Evolutionary conservation across 2,888 invertebrate genomes (phyloP), one percentile per base, ranked within the genome.

Genomic region (Dicyrtomina minuta): DNA sequence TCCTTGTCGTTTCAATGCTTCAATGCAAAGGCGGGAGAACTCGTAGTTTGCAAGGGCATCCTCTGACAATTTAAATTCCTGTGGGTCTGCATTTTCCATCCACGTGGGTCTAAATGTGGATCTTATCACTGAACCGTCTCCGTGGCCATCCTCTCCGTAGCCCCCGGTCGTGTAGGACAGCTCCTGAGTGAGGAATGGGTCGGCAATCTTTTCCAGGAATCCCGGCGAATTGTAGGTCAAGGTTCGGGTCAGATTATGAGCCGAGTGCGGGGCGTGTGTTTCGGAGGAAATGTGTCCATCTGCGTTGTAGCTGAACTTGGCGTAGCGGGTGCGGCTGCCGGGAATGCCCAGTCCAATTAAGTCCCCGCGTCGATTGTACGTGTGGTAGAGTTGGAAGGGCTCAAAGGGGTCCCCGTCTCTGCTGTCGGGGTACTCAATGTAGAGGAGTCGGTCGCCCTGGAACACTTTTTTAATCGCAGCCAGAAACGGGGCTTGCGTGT

Each of bases 71-170:
- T 12, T 6, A 20, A 65, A 65, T n/a, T 46, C 17, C 15, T 27
- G 15, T 8, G 58, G 58, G 17, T 68, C 60, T 6, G 64, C 43
- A 1, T 56, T 41, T 20, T 27, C 17, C 1, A 61, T 1, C 78
- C 77, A 72, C 39, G 71, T 66, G 41, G 66, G 73, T 17, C 22
- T 75, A 58, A 74, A 75, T 26, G 43, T 62, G 33, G 71, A 72
- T 33, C 43, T 64, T 66, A 62, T 77, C 22, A 68, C 70, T 55
- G 65, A 74, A 13, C 71, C 76, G 43, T 62, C 70, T 10, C 60
- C 78, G 70, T 56, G 68, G 51, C 59, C 77, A 24, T 12, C 10
- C 49, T 76, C 73, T 15, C 79, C 79, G 53, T 79, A 79, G 26
- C 77, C 75, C 6, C 55, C 68, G 1, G 66, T 44, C 0, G 70